phyloP scores from a whole-genome alignment of 2,888 invertebrate genomes.

The Schrankia costaestrigalis region DNA sequence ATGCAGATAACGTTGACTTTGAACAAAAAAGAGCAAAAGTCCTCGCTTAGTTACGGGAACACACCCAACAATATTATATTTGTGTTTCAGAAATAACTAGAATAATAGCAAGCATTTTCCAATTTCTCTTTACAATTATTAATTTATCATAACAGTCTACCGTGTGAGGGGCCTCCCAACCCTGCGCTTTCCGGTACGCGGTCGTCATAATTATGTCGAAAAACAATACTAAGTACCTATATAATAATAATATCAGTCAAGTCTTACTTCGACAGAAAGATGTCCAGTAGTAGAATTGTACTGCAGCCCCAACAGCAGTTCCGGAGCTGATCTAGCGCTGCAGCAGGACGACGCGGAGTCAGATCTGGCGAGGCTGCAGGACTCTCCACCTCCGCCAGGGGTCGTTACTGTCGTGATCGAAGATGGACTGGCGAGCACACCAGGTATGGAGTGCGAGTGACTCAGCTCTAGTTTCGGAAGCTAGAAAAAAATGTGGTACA shows the following conservation, averaged over 20 bases:
- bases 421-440: conserved; percentile 63
- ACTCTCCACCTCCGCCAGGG: conserved; percentile 52
- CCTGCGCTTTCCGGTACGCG: no score
- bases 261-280: conserved; percentile 91
- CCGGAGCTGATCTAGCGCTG: conserved; percentile 94
- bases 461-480: conserved; percentile 62
- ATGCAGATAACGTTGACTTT: no score
- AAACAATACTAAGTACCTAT: no score
- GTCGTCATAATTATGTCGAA: no score
- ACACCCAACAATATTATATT: no score
- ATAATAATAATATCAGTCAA: not conserved
- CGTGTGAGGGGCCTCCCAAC: no score
- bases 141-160: no score
- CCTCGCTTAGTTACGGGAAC: no score
- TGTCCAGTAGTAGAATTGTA: conserved; percentile 97
- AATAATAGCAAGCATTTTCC: no score
- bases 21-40: no score
- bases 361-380: conserved; percentile 90
- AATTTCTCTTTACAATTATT: no score
- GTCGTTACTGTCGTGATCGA: conserved; percentile 55
- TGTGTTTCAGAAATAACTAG: no score
- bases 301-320: conserved; percentile 93
- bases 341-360: conserved; percentile 97
- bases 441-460: conserved; percentile 55
- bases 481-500: conserved; percentile 41